Evolutionary conservation across 2,113 vertebrate species (phyloP).

Genomic region (Sminthopsis crassicaudata): DNA sequence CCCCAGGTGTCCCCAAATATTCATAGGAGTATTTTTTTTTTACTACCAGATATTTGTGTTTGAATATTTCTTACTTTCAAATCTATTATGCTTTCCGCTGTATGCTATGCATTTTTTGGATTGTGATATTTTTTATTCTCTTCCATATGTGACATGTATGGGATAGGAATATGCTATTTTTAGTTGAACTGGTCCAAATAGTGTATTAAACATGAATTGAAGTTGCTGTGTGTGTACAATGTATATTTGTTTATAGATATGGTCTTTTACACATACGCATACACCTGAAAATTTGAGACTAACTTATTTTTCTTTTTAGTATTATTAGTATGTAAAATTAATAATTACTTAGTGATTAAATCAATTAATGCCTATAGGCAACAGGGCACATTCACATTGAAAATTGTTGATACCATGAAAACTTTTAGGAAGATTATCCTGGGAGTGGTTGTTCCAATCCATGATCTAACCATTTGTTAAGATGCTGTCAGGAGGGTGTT

Average conservation of each 20-base stretch:
- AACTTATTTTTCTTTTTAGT: not conserved
- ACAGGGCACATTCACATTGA: not conserved
- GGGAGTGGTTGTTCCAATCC: not conserved
- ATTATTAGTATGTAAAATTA: not conserved
- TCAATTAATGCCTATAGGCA: not conserved
- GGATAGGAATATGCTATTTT: not conserved
- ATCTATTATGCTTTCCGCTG: not conserved
- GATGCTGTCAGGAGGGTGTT: not conserved
- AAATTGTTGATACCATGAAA: not conserved
- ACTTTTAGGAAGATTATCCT: not conserved
- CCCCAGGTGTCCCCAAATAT: not conserved
- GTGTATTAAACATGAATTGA: not conserved
- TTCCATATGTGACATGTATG: not conserved
- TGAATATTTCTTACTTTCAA: not conserved
- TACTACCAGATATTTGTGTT: not conserved
- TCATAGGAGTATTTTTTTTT: not conserved
- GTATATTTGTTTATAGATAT: not conserved
- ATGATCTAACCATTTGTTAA: not conserved
- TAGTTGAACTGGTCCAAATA: not conserved
- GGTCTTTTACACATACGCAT: not conserved
- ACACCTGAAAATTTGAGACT: not conserved
- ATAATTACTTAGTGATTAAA: not conserved
- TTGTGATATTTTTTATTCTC: not conserved
- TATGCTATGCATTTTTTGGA: not conserved
- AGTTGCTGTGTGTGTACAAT: not conserved